phyloP scores from a whole-genome alignment of 2,888 invertebrate genomes.

The Lymantria monacha region DNA sequence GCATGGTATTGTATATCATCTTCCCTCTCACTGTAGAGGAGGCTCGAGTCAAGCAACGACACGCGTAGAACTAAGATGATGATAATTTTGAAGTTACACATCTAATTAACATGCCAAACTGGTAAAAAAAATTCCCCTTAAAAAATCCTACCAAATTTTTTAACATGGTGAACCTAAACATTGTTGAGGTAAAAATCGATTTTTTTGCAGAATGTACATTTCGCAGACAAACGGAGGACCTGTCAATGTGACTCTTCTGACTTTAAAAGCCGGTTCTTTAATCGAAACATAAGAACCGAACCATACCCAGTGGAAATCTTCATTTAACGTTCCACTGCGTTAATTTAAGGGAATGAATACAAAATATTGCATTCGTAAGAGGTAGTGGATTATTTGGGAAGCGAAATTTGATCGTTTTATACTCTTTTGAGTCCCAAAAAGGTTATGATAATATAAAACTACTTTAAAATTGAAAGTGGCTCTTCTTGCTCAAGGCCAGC shows the following conservation, averaged over 20 bases:
- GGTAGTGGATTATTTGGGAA: conserved; percentile 10
- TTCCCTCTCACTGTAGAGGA: no score
- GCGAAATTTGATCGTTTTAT: conserved; percentile 9
- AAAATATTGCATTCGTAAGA: neutral
- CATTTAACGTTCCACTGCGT: conserved; percentile 10
- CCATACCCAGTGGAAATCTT: conserved; percentile 2
- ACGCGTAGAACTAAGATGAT: no score
- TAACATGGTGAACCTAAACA: conserved; percentile 16
- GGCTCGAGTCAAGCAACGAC: no score
- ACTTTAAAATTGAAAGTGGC: conserved; percentile 50
- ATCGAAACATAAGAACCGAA: conserved; percentile 19
- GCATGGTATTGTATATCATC: no score
- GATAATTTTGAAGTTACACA: no score
- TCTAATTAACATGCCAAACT: no score
- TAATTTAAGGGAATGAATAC: conserved; percentile 1
- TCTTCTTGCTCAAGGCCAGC: no score
- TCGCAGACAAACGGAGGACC: conserved; percentile 51
- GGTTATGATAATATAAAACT: conserved; percentile 28
- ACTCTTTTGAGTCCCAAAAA: conserved; percentile 19
- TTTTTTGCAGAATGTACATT: conserved; percentile 28
- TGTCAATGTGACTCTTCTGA: conserved; percentile 69
- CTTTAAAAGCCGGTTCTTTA: conserved; percentile 55
- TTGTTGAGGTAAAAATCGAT: conserved; percentile 26
- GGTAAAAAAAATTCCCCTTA: no score
- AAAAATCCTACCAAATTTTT: no score